phyloP scores from a whole-genome alignment of 2,797 vertebrate genomes.

The Lycodopsis pacificus region DNA sequence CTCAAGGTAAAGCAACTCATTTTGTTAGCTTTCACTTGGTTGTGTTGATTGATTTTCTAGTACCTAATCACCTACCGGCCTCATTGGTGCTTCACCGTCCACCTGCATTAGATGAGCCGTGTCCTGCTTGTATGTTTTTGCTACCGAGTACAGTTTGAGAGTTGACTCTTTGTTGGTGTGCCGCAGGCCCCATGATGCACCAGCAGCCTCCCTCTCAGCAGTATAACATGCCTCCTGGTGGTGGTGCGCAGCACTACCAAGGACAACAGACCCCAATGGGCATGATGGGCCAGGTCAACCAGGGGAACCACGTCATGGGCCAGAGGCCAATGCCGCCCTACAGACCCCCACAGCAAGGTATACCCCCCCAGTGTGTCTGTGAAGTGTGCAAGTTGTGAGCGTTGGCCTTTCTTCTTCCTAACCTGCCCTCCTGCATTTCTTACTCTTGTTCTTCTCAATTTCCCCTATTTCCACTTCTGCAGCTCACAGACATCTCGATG shows the following conservation, averaged over 20 bases:
- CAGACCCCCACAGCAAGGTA: constrained; percentile 98
- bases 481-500: constrained; percentile 67
- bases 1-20: constrained; percentile 87
- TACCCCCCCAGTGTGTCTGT: constrained; percentile 55
- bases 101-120: background rate
- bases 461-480: constrained; percentile 64
- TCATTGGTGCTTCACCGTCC: background rate
- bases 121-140: background rate
- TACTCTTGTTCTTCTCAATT: constrained; percentile 62
- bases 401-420: constrained; percentile 68
- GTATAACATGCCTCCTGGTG: constrained; percentile 96
- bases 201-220: constrained; percentile 97
- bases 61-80: background rate
- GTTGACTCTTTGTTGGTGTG: constrained; percentile 11
- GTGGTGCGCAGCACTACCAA: constrained; percentile 95
- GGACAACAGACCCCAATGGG: constrained; percentile 97
- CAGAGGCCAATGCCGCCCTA: constrained; percentile 99
- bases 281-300: constrained; percentile 97
- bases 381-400: constrained; percentile 66
- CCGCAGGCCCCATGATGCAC: constrained; percentile 96
- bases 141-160: constrained; percentile 5
- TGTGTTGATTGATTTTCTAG: background rate
- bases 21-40: constrained; percentile 18
- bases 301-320: constrained; percentile 97
- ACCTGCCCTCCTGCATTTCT: constrained; percentile 69